phyloP scores from a whole-genome alignment of 2,888 invertebrate species.

The Ophion costatus region DNA sequence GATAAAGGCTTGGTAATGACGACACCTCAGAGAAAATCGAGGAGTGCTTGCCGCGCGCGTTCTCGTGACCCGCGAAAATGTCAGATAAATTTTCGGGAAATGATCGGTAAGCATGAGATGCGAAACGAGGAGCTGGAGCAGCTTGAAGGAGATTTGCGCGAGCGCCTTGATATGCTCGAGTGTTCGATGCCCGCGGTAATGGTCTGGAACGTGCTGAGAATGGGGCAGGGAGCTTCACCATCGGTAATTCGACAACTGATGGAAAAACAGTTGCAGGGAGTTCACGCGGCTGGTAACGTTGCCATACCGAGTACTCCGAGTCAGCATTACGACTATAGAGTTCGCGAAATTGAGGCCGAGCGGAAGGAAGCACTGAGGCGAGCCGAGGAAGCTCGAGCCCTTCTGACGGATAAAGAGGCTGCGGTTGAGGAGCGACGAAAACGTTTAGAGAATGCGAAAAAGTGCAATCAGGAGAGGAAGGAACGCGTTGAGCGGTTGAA shows the following conservation, averaged over 20 bases:
- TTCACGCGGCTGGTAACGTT: slow-evolving; percentile 20
- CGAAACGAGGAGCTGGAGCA: slow-evolving; percentile 85
- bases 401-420: slow-evolving; percentile 70
- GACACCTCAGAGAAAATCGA: slow-evolving; percentile 13
- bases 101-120: slow-evolving; percentile 86
- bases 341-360: slow-evolving; percentile 76
- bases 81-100: slow-evolving; percentile 75
- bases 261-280: slow-evolving; percentile 72
- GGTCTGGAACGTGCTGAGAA: slow-evolving; percentile 86
- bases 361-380: slow-evolving; percentile 74
- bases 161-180: slow-evolving; percentile 86
- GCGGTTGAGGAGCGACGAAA: slow-evolving; percentile 69
- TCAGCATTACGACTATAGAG: slow-evolving; percentile 76
- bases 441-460: slow-evolving; percentile 73
- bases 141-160: slow-evolving; percentile 84
- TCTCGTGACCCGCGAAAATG: slow-evolving; percentile 62
- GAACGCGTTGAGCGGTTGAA: slow-evolving; percentile 70
- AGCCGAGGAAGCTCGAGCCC: slow-evolving; percentile 73
- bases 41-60: slow-evolving; percentile 41
- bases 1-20: neutral
- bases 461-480: slow-evolving; percentile 70
- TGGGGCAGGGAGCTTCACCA: slow-evolving; percentile 70
- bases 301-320: slow-evolving; percentile 70
- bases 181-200: slow-evolving; percentile 87
- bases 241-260: slow-evolving; percentile 68